Base-by-base conservation (phyloP, 2,797 vertebrate genomes). In the Perdix hodgsoniae region DNA sequence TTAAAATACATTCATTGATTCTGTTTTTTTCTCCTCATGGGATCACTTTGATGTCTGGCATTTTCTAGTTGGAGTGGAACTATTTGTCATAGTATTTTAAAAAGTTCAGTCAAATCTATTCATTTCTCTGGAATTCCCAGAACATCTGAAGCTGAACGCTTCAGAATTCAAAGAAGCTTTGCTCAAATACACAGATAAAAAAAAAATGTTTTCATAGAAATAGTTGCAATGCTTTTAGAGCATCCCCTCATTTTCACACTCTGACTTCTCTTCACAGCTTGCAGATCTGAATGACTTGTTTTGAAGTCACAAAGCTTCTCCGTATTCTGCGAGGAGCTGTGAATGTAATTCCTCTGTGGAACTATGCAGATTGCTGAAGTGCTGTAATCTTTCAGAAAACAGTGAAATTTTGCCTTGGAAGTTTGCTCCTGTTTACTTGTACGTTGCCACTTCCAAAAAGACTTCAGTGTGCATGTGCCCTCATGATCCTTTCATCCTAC, bases 151-250 rank as follows among this genome's bases (percentile, higher is more conserved):
- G 52, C 21, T 59, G 47, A 91, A 42, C 42, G 21, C 21, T 85
- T 86, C 2, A 75, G 56, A 88, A 84, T 82, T 90, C 86, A 90
- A 66, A 78, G 78, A 35, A 12, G 24, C 59, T 94, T 82, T 84
- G 22, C 40, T 89, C 49, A 52, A 85, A 31, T 33, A n/a, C 65
- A 29, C 35, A 45, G 57, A 35, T 65, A 57, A 33, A 50, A 49
- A 59, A 94, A 80, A 90, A 87, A 72, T 33, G 27, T 39, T 86
- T 88, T 83, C 31, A 81, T 33, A 63, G 45, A 70, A 86, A 45
- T 8, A 57, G 24, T 59, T 75, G 26, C 35, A 69, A 50, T 12
- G 10, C 26, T 84, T 84, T 40, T 13, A 50, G 74, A 57, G 74
- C 90, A 63, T 47, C 22, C 11, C 39, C 11, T 81, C 27, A 27